These are phyloP conservation scores for Calyptomena viridis DNA, from an alignment of 2,113 vertebrate species.

Conservation along the genomic window DNA sequence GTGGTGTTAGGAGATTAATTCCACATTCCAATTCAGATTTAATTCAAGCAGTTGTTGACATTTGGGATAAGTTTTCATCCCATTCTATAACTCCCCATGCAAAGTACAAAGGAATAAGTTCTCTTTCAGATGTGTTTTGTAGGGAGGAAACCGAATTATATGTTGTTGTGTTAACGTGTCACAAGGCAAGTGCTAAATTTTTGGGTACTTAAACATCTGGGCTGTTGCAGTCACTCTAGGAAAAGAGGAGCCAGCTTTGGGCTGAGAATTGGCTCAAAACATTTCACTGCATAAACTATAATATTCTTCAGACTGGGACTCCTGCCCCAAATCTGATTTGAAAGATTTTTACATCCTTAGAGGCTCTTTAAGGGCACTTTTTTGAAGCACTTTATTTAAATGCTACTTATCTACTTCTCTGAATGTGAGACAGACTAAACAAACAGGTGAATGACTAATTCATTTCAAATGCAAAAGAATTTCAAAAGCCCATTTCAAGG, in stretches of 20 bases:
- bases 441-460: neutral
- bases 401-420: neutral
- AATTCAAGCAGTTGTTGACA: neutral
- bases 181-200: neutral
- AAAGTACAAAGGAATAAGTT: neutral
- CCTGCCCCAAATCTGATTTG: neutral
- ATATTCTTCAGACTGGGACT: neutral
- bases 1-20: neutral
- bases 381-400: neutral
- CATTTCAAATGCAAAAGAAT: constrained; percentile 30
- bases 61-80: neutral
- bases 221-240: neutral
- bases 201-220: neutral
- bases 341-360: neutral
- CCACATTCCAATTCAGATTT: neutral
- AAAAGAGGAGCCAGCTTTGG: neutral
- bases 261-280: neutral
- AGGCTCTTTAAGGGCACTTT: neutral
- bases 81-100: neutral
- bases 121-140: neutral
- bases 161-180: neutral
- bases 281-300: neutral
- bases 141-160: neutral
- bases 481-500: constrained; percentile 33
- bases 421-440: constrained; percentile 11